Conservation (phyloP, 2,113 vertebrate genomes). For the Regulus satrapa region DNA sequence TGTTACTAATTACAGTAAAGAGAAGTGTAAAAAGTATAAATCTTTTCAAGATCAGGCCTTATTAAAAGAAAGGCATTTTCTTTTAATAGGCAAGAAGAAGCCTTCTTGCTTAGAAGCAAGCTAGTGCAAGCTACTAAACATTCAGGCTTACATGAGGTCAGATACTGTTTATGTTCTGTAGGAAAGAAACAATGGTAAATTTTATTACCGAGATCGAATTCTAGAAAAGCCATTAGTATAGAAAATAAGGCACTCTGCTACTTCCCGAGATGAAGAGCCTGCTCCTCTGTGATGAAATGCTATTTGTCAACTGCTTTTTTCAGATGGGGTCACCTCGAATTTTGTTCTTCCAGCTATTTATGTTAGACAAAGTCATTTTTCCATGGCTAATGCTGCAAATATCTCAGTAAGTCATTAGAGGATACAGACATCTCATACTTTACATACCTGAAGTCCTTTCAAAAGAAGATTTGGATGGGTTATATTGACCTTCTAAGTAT, state of each 20-base stretch:
- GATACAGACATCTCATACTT: not conserved
- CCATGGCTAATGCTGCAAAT: constrained; percentile 33
- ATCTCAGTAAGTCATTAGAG: constrained; percentile 4
- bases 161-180: not conserved
- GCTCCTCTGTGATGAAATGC: not conserved
- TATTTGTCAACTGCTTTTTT: not conserved
- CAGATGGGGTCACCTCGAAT: not conserved
- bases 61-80: not conserved
- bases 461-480: not conserved
- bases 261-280: not conserved
- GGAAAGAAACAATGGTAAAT: not conserved
- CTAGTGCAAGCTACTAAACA: not conserved
- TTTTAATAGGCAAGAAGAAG: too few species aligned
- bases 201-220: not conserved
- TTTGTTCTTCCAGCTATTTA: constrained; percentile 36
- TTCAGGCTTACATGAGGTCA: not conserved
- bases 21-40: not conserved
- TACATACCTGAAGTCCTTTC: constrained; percentile 32
- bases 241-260: not conserved
- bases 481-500: constrained; percentile 9
- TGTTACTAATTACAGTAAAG: not conserved
- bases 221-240: not conserved
- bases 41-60: not conserved
- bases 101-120: too few species aligned
- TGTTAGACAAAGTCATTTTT: constrained; percentile 48